Evolutionary conservation across 2,797 vertebrate genomes (phyloP).

Genomic region (Odontamblyopus rebecca): DNA sequence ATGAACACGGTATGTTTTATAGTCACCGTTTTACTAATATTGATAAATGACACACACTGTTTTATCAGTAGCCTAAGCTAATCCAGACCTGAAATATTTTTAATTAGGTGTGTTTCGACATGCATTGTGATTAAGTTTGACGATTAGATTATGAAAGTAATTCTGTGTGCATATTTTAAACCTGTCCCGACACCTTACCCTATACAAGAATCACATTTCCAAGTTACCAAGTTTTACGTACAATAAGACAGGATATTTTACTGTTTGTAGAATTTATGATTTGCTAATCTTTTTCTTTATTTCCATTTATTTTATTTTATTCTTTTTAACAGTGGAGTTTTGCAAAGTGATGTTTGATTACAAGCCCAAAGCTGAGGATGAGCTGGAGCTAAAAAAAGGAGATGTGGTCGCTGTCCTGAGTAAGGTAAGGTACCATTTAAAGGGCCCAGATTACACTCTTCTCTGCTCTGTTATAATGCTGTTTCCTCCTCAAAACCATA

Average conservation of each 20-base stretch:
- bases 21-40: not conserved
- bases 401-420: constrained; percentile 77
- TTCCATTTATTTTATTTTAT: not conserved
- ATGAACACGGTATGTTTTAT: constrained; percentile 57
- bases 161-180: not conserved
- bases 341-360: constrained; percentile 87
- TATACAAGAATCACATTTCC: not conserved
- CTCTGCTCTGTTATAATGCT: no score
- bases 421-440: constrained; percentile 75
- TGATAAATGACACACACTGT: not conserved
- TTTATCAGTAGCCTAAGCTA: no score
- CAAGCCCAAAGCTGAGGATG: constrained; percentile 75
- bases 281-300: not conserved
- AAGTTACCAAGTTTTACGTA: no score
- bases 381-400: constrained; percentile 81
- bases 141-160: not conserved
- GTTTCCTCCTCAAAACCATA: no score
- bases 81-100: no score
- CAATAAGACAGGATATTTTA: no score
- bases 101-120: no score
- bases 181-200: not conserved
- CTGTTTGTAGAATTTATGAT: no score
- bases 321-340: constrained; percentile 67
- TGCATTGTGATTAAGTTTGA: not conserved
- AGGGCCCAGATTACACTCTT: no score